These are phyloP conservation scores for Achlya flavicornis DNA, from an alignment of 2,888 invertebrate genomes.

Conservation along the genomic window DNA sequence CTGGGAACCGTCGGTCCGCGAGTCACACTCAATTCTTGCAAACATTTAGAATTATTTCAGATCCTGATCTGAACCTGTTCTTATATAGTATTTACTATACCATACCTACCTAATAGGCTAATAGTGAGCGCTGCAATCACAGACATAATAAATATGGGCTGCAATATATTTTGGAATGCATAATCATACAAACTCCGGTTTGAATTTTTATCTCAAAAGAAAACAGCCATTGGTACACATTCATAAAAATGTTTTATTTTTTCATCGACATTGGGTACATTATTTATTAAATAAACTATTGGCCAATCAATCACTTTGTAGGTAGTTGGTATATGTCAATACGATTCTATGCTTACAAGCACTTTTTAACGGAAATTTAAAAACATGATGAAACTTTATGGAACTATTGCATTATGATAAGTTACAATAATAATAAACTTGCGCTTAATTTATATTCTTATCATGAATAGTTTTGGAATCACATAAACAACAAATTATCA, in stretches of 20 bases:
- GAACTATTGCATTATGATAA: not conserved
- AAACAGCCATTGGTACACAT: constrained; percentile 42
- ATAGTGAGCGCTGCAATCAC: no score
- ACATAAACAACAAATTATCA: constrained; percentile 32
- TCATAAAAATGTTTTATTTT: constrained; percentile 71
- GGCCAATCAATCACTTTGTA: constrained; percentile 48
- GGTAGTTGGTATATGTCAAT: constrained; percentile 30
- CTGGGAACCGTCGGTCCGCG: no score
- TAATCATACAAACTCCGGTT: no score
- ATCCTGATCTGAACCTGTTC: no score
- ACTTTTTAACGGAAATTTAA: constrained; percentile 29
- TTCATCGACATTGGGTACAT: constrained; percentile 66
- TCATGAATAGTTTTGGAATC: constrained; percentile 34
- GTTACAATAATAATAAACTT: constrained; percentile 34
- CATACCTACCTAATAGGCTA: no score
- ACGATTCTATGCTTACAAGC: constrained; percentile 19
- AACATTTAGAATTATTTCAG: no score
- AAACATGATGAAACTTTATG: constrained; percentile 8
- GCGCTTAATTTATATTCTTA: constrained; percentile 43
- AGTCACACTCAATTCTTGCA: no score
- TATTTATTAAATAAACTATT: constrained; percentile 34
- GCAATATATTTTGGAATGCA: no score
- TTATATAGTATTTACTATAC: no score
- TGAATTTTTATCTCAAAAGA: constrained; percentile 10
- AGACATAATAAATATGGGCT: no score